Percentiles rank a stretch among this genome's conserved stretches.
Evolutionary conservation across 2,888 invertebrate genomes (phyloP).

Genomic region (Megamerina dolium): DNA sequence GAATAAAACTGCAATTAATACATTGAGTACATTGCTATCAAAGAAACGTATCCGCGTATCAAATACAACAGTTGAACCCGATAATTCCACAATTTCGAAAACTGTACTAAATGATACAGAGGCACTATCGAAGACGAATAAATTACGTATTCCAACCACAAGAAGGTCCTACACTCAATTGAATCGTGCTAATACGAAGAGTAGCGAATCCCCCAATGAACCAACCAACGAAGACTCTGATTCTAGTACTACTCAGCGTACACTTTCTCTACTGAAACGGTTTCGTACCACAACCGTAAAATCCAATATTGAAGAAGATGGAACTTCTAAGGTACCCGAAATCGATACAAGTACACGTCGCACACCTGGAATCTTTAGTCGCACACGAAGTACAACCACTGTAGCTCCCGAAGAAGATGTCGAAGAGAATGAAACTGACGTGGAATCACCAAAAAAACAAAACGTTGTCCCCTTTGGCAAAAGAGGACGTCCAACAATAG

Average conservation of each 20-base stretch:
- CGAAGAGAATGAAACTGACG: background rate
- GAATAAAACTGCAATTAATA: too few species aligned
- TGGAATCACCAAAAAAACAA: background rate
- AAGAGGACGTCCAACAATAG: background rate
- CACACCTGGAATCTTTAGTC: background rate
- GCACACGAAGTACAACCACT: background rate
- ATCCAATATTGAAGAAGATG: background rate
- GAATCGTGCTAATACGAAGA: too few species aligned
- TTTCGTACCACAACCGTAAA: slow-evolving; percentile 11
- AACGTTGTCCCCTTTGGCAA: too few species aligned
- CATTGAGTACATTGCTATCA: too few species aligned
- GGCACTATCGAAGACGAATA: too few species aligned
- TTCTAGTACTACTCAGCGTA: too few species aligned
- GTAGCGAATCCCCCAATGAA: too few species aligned
- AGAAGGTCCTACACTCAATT: too few species aligned
- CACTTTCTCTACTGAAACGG: too few species aligned
- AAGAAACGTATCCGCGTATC: slow-evolving; percentile 8
- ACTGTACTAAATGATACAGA: too few species aligned
- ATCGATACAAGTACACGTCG: background rate
- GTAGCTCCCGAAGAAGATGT: background rate
- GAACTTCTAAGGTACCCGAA: background rate
- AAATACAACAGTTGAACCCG: slow-evolving; percentile 5
- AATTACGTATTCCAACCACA: too few species aligned
- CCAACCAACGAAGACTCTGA: background rate
- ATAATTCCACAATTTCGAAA: too few species aligned